These are phyloP conservation scores for Camponotus pennsylvanicus DNA, from an alignment of 1,140 invertebrate genomes.

Conservation along the genomic window DNA sequence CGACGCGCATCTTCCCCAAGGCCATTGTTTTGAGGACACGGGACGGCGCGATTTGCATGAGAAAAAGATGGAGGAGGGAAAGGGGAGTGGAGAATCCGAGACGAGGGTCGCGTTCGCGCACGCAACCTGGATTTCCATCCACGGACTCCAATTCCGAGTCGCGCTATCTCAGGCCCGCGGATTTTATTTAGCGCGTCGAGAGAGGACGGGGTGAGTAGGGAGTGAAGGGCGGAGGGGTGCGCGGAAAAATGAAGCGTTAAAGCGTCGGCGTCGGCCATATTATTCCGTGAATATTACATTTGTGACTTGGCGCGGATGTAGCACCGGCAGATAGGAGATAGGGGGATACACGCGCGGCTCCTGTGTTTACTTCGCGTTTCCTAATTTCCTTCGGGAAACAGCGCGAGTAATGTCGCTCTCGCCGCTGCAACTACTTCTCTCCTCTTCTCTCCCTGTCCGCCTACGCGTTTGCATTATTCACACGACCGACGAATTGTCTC, in stretches of 20 bases:
- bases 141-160: slow-evolving; percentile 53
- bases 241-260: slow-evolving; percentile 59
- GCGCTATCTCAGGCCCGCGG: slow-evolving; percentile 41
- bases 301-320: slow-evolving; percentile 72
- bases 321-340: not conserved
- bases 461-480: slow-evolving; percentile 62
- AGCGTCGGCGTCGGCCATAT: slow-evolving; percentile 75
- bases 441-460: not conserved
- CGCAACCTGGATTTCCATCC: slow-evolving; percentile 55
- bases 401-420: slow-evolving; percentile 77
- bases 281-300: slow-evolving; percentile 86
- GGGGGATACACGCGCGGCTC: slow-evolving; percentile 38
- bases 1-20: slow-evolving; percentile 6
- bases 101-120: slow-evolving; percentile 55
- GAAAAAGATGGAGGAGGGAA: not conserved
- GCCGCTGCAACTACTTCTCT: slow-evolving; percentile 65
- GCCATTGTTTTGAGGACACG: slow-evolving; percentile 21
- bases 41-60: slow-evolving; percentile 62
- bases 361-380: slow-evolving; percentile 79
- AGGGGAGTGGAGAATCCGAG: not conserved
- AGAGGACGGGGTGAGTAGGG: not conserved
- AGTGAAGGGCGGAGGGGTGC: not conserved
- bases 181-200: slow-evolving; percentile 61
- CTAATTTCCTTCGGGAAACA: slow-evolving; percentile 86
- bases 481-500: slow-evolving; percentile 55